Percentiles rank a stretch among this genome's conserved stretches.
These are phyloP conservation scores for Idaea dimidiata DNA, from an alignment of 2,888 invertebrate species.

Conservation along the genomic window DNA sequence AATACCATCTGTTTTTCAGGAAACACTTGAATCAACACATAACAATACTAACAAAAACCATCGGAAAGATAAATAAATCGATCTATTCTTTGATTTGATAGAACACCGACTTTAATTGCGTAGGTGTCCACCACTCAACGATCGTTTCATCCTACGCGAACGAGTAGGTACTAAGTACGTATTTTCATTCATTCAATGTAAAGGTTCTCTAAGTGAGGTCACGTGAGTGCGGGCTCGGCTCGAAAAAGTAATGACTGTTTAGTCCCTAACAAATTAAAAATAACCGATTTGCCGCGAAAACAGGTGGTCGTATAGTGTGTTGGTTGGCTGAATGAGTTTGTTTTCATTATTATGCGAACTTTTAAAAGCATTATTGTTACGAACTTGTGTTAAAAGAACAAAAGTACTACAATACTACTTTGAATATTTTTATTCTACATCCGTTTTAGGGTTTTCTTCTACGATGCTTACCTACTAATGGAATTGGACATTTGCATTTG, in stretches of 20 bases:
- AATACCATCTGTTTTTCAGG: background rate
- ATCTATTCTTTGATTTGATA: background rate
- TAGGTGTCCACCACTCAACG: background rate
- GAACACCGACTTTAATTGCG: background rate
- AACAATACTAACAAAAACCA: background rate
- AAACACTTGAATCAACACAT: background rate
- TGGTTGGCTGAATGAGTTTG: slow-evolving; percentile 32
- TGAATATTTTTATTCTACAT: too few relatives aligned
- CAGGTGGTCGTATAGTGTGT: slow-evolving; percentile 48
- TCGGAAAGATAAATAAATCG: background rate
- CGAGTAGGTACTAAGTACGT: slow-evolving; percentile 11
- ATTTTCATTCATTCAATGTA: slow-evolving; percentile 39
- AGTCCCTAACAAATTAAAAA: slow-evolving; percentile 40
- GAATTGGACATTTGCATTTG: too few relatives aligned
- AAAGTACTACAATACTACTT: too few relatives aligned
- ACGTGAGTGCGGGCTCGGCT: slow-evolving; percentile 38
- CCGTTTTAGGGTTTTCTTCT: too few relatives aligned
- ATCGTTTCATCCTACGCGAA: slow-evolving; percentile 26
- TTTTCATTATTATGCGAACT: slow-evolving; percentile 25
- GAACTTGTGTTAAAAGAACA: too few relatives aligned
- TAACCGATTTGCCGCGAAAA: slow-evolving; percentile 55
- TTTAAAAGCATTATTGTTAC: too few relatives aligned
- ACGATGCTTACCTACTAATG: too few relatives aligned
- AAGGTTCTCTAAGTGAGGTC: slow-evolving; percentile 41
- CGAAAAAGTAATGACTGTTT: slow-evolving; percentile 44